Percentiles rank a stretch among this genome's conserved stretches.
Evolutionary conservation across 2,797 vertebrate species (phyloP).

Genomic region (Chelmon rostratus): DNA sequence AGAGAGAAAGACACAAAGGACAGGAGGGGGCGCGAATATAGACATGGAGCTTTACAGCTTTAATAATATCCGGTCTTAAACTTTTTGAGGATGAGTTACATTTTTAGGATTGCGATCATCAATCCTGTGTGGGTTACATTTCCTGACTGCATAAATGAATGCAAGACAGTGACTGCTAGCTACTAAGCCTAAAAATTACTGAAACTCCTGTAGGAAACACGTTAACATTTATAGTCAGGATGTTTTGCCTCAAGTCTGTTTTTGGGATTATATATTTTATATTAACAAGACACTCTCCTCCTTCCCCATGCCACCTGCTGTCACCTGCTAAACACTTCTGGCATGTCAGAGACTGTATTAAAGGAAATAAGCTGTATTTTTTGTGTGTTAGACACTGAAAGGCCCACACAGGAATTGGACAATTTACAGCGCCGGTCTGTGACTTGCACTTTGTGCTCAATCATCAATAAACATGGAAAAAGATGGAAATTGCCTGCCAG

Average conservation of each 20-base stretch:
- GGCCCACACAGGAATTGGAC: slow-evolving; percentile 12
- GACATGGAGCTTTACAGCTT: slow-evolving; percentile 59
- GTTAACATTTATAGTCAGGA: slow-evolving; percentile 29
- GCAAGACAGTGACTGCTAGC: slow-evolving; percentile 35
- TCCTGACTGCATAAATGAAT: slow-evolving; percentile 8
- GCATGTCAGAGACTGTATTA: slow-evolving; percentile 24
- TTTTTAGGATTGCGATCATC: slow-evolving; percentile 27
- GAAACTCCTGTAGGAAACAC: slow-evolving; percentile 1
- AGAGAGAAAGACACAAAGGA: slow-evolving; percentile 32
- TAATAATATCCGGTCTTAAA: slow-evolving; percentile 60
- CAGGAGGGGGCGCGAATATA: slow-evolving; percentile 7
- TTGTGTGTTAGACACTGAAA: slow-evolving; percentile 2
- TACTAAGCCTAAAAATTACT: slow-evolving; percentile 1
- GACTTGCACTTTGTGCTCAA: slow-evolving; percentile 12
- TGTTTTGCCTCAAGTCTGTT: slow-evolving; percentile 33
- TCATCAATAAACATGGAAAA: slow-evolving; percentile 17
- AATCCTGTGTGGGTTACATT: slow-evolving; percentile 15
- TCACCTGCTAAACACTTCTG: slow-evolving; percentile 31
- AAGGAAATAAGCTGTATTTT: slow-evolving; percentile 28
- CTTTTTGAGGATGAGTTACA: slow-evolving; percentile 27
- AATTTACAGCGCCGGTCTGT: neutral
- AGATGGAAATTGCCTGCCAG: neutral
- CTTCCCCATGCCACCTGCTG: slow-evolving; percentile 35
- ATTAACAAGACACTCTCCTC: slow-evolving; percentile 49
- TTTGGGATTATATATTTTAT: slow-evolving; percentile 42